Evolutionary conservation across 2,113 vertebrate species (phyloP).

Genomic region (Cephalopterus ornatus): DNA sequence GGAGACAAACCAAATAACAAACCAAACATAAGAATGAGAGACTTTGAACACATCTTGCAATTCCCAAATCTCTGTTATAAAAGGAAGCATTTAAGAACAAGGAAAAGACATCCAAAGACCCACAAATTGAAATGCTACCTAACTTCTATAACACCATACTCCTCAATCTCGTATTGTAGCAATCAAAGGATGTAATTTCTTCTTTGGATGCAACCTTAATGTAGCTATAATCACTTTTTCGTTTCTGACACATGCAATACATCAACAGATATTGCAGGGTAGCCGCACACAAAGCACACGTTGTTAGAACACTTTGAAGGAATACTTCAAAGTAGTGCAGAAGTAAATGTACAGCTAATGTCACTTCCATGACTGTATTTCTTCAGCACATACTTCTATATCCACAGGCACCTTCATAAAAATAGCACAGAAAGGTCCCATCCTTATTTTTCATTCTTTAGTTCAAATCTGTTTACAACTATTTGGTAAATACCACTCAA

Average conservation of each 20-base stretch:
- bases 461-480: not conserved
- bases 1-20: constrained; percentile 1
- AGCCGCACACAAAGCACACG: not conserved
- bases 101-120: not conserved
- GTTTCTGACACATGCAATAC: not conserved
- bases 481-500: not conserved
- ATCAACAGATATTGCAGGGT: not conserved
- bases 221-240: not conserved
- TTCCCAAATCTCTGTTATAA: not conserved
- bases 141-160: not conserved
- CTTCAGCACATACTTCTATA: not conserved
- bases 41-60: not conserved
- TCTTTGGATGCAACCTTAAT: not conserved
- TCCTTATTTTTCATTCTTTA: not conserved
- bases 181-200: not conserved
- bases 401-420: not conserved
- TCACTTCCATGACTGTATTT: not conserved
- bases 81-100: not conserved
- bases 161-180: not conserved
- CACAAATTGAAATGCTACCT: not conserved
- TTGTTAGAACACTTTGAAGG: not conserved
- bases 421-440: rapidly evolving
- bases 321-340: not conserved
- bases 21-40: not conserved
- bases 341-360: not conserved